Evolutionary conservation across 2,113 vertebrate species (phyloP).

Genomic region (Poecilia latipinna): DNA sequence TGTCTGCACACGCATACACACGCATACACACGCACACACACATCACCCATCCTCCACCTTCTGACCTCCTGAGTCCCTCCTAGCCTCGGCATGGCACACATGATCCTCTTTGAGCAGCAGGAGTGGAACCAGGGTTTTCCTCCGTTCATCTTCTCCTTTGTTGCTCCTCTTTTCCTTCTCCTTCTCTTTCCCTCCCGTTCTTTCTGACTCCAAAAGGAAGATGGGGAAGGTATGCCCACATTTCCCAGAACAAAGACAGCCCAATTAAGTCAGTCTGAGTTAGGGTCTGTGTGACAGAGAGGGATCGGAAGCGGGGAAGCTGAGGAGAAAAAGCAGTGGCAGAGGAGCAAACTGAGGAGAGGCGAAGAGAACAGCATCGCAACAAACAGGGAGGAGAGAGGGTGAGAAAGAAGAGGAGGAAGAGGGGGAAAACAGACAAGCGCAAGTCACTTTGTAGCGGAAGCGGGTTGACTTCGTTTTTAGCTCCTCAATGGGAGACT

Average conservation of each 20-base stretch:
- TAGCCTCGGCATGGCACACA: constrained; percentile 36
- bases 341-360: constrained; percentile 40
- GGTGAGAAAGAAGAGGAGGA: constrained; percentile 49
- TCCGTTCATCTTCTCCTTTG: constrained; percentile 28
- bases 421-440: constrained; percentile 48
- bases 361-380: constrained; percentile 56
- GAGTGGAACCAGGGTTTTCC: constrained; percentile 46
- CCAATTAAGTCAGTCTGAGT: constrained; percentile 85
- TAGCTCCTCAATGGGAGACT: constrained; percentile 80
- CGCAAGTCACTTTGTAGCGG: constrained; percentile 78
- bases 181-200: constrained; percentile 13
- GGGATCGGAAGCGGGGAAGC: constrained; percentile 43
- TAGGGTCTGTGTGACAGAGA: constrained; percentile 76
- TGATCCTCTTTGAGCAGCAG: constrained; percentile 27
- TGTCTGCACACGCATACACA: constrained; percentile 3
- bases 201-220: constrained; percentile 41
- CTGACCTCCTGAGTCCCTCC: constrained; percentile 2
- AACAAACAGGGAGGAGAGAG: constrained; percentile 58
- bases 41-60: constrained; percentile 7
- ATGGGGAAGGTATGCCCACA: constrained; percentile 75
- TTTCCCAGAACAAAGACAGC: constrained; percentile 82
- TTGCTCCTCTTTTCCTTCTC: constrained; percentile 35
- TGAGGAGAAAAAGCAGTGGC: constrained; percentile 41
- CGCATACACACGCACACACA: constrained; percentile 20
- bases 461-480: constrained; percentile 78